Conservation (phyloP, 2,113 vertebrate genomes). For the Emydura subglobosa region DNA sequence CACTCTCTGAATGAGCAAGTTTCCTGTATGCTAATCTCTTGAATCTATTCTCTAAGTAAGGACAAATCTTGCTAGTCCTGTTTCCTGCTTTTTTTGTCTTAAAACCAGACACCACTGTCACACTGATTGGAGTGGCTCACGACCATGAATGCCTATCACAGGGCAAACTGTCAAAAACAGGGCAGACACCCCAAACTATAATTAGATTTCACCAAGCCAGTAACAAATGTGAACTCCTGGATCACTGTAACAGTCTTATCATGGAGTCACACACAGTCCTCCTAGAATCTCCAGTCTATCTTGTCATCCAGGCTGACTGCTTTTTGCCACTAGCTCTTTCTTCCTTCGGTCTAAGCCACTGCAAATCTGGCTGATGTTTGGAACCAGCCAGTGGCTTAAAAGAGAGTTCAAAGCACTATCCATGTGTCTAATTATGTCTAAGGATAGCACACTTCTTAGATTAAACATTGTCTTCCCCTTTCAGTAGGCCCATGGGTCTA, state of each 20-base stretch:
- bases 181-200: no score
- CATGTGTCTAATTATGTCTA: not conserved
- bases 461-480: not conserved
- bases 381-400: not conserved
- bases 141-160: no score
- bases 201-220: no score
- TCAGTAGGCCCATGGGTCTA: not conserved
- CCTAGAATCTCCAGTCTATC: no score
- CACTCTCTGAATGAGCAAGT: accelerated
- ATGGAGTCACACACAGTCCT: no score
- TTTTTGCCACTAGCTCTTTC: not conserved
- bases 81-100: not conserved
- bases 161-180: no score
- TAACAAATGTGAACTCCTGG: no score
- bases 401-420: not conserved
- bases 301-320: not conserved
- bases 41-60: not conserved
- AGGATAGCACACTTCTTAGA: not conserved
- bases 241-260: no score
- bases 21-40: not conserved
- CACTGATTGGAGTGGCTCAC: no score
- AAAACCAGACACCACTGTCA: not conserved
- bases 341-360: not conserved
- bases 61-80: not conserved
- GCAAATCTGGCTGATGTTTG: not conserved